Percentiles rank a stretch among this genome's conserved stretches.
phyloP scores from a whole-genome alignment of 2,113 vertebrate species.

The Ceyx margarethae region DNA sequence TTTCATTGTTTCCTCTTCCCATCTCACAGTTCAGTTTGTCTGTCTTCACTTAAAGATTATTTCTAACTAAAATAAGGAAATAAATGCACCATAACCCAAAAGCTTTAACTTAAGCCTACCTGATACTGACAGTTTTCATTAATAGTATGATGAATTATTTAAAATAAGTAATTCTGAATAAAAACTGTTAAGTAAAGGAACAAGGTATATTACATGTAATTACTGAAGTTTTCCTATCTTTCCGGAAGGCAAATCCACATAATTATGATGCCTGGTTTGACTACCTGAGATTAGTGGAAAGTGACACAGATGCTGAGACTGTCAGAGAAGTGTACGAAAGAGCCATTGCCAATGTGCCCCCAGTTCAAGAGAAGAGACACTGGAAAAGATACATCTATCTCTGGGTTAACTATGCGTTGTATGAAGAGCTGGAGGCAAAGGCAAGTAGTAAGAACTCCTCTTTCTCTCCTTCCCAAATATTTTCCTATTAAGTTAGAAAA shows the following conservation, averaged over 20 bases:
- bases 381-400: slow-evolving; percentile 98
- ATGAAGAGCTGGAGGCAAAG: slow-evolving; percentile 96
- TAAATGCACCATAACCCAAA: not conserved
- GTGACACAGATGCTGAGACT: slow-evolving; percentile 83
- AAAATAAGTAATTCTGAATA: not conserved
- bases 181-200: not conserved
- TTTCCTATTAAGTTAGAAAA: not conserved
- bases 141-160: accelerated
- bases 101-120: not conserved
- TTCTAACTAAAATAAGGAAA: not conserved
- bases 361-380: slow-evolving; percentile 93
- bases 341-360: slow-evolving; percentile 92
- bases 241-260: slow-evolving; percentile 89
- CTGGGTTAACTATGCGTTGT: slow-evolving; percentile 96
- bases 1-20: not conserved
- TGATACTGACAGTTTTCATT: accelerated
- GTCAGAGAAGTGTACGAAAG: slow-evolving; percentile 94
- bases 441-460: slow-evolving; percentile 43
- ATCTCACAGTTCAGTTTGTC: not conserved
- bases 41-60: not conserved
- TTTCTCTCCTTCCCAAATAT: not conserved
- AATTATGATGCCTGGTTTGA: slow-evolving; percentile 98
- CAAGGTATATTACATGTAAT: not conserved
- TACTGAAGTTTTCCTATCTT: not conserved
- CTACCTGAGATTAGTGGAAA: slow-evolving; percentile 94